Evolutionary conservation across 1,140 invertebrate species (phyloP).

Genomic region (Eubasilissa regina): DNA sequence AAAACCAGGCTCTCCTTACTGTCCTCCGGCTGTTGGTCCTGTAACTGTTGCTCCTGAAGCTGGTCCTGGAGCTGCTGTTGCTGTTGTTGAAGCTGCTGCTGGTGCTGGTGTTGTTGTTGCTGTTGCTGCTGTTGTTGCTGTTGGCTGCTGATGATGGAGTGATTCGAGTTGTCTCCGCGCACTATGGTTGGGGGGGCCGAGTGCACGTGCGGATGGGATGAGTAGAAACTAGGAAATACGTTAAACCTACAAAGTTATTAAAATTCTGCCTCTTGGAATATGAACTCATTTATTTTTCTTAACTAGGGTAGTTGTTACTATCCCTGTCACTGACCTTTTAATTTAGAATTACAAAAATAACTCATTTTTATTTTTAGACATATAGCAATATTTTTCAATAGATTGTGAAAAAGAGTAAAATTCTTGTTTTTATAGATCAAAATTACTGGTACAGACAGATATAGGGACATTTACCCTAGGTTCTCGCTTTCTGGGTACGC

Average conservation of each 20-base stretch:
- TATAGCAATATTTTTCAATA: too few relatives aligned
- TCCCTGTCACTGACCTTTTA: too few relatives aligned
- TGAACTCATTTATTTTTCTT: not conserved
- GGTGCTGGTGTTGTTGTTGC: conserved; percentile 64
- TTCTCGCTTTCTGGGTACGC: too few relatives aligned
- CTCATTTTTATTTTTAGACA: too few relatives aligned
- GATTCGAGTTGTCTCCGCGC: conserved; percentile 67
- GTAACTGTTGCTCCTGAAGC: conserved; percentile 52
- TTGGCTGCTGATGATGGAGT: conserved; percentile 64
- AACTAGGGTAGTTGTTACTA: too few relatives aligned
- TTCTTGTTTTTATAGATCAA: too few relatives aligned
- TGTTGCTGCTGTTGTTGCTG: conserved; percentile 66
- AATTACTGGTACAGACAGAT: too few relatives aligned
- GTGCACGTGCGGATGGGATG: conserved; percentile 68
- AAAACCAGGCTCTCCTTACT: conserved; percentile 57
- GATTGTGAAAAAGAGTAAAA: too few relatives aligned
- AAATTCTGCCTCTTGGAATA: conserved; percentile 24
- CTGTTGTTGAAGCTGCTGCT: conserved; percentile 67
- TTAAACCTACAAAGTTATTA: conserved; percentile 55
- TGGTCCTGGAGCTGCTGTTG: conserved; percentile 62
- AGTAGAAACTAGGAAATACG: conserved; percentile 68
- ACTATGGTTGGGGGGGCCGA: conserved; percentile 67
- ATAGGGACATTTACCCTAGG: not conserved
- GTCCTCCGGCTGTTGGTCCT: conserved; percentile 54
- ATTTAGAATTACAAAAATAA: too few relatives aligned